Conservation (phyloP, 2,888 invertebrate genomes). For the Catocala fraxini region DNA sequence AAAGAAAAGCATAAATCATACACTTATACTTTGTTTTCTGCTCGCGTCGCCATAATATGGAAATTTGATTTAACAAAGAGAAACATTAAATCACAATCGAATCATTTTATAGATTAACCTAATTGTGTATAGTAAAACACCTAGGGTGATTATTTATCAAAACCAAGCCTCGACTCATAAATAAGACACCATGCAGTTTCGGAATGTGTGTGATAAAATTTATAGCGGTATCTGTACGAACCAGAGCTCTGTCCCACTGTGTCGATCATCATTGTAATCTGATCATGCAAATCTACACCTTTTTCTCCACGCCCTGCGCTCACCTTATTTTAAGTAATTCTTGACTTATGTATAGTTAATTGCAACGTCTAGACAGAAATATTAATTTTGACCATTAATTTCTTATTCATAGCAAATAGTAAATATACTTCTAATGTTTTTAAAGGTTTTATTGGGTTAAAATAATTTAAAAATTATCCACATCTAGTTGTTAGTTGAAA, state of each 20-base stretch:
- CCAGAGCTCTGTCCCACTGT: conserved; percentile 74
- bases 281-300: conserved; percentile 64
- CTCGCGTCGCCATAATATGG: background rate
- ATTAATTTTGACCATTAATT: too few species aligned
- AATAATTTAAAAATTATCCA: too few species aligned
- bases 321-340: conserved; percentile 1
- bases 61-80: conserved; percentile 29
- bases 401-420: too few species aligned
- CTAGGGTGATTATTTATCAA: conserved; percentile 68
- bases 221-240: conserved; percentile 75
- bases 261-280: conserved; percentile 51
- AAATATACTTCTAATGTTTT: too few species aligned
- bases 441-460: too few species aligned
- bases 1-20: too few species aligned
- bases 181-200: conserved; percentile 74
- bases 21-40: too few species aligned
- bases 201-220: conserved; percentile 72
- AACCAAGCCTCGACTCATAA: conserved; percentile 71
- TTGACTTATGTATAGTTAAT: too few species aligned
- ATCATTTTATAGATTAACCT: conserved; percentile 57
- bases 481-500: too few species aligned
- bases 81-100: conserved; percentile 34
- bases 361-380: too few species aligned
- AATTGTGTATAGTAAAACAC: conserved; percentile 62
- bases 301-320: conserved; percentile 18